A percentile compares a stretch with the other conserved stretches of the same genome.
Evolutionary conservation across 2,113 vertebrate species (phyloP).

Genomic region (Odobenus rosmarus): DNA sequence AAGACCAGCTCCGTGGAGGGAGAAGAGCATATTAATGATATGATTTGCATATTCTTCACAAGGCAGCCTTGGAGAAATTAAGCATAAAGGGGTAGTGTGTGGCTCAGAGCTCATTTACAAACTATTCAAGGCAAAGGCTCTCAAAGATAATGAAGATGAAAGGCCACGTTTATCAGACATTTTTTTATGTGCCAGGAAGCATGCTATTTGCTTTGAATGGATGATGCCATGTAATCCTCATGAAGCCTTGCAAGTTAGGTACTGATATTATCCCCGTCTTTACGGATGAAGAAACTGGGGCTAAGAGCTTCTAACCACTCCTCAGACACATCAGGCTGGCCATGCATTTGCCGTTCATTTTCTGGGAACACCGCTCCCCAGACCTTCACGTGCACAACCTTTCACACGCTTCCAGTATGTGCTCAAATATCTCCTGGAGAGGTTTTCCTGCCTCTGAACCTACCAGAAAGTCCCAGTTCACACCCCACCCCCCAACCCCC

Average conservation of each 20-base stretch:
- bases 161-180: background rate
- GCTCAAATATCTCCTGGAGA: rapidly evolving
- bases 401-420: too few species aligned
- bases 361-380: background rate
- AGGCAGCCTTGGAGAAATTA: background rate
- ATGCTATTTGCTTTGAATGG: background rate
- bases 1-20: background rate
- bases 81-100: background rate
- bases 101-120: background rate
- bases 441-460: background rate
- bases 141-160: background rate
- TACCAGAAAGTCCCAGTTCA: background rate
- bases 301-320: background rate
- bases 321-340: background rate
- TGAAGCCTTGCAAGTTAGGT: background rate
- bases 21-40: background rate
- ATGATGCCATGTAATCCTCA: background rate
- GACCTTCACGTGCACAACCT: background rate
- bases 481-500: too few species aligned
- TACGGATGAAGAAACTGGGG: background rate
- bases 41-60: background rate
- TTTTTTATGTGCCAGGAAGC: background rate
- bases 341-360: background rate
- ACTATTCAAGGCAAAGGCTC: background rate
- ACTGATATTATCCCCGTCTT: background rate